Evolutionary conservation across 2,888 invertebrate species (phyloP).

Genomic region (Microdon myrmicae): DNA sequence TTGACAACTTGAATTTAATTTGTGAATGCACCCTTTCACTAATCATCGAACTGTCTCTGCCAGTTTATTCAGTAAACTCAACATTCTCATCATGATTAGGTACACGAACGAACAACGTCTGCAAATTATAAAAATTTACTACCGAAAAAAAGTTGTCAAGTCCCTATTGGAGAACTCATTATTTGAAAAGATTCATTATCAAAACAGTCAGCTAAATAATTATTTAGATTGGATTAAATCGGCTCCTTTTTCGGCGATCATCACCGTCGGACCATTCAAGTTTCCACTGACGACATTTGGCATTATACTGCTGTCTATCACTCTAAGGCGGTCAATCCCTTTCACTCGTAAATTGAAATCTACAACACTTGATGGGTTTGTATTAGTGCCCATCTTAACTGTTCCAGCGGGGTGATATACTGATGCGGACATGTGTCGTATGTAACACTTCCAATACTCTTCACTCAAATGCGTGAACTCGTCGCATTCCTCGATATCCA

Average conservation of each 20-base stretch:
- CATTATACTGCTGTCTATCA: slow-evolving; percentile 90
- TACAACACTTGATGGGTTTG: slow-evolving; percentile 83
- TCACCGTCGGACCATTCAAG: slow-evolving; percentile 90
- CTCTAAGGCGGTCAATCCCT: slow-evolving; percentile 80
- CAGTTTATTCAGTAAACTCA: too few species aligned
- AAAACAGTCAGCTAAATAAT: too few species aligned
- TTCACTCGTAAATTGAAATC: slow-evolving; percentile 82
- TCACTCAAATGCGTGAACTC: slow-evolving; percentile 79
- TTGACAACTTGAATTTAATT: too few species aligned
- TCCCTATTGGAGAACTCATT: too few species aligned
- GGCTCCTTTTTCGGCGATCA: slow-evolving; percentile 90
- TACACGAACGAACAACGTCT: too few species aligned
- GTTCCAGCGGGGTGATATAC: slow-evolving; percentile 91
- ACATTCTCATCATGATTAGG: too few species aligned
- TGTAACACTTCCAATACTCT: slow-evolving; percentile 87
- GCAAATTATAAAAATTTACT: too few species aligned
- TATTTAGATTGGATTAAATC: slow-evolving; percentile 87
- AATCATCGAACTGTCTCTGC: too few species aligned
- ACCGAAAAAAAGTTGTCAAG: too few species aligned
- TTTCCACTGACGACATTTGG: slow-evolving; percentile 89
- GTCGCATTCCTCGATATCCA: slow-evolving; percentile 82
- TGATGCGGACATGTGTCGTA: slow-evolving; percentile 87
- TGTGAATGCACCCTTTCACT: too few species aligned
- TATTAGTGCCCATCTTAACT: slow-evolving; percentile 86
- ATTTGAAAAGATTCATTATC: too few species aligned